Evolutionary conservation across 1,140 invertebrate genomes (phyloP).

Genomic region (Neuroterus valhalla): DNA sequence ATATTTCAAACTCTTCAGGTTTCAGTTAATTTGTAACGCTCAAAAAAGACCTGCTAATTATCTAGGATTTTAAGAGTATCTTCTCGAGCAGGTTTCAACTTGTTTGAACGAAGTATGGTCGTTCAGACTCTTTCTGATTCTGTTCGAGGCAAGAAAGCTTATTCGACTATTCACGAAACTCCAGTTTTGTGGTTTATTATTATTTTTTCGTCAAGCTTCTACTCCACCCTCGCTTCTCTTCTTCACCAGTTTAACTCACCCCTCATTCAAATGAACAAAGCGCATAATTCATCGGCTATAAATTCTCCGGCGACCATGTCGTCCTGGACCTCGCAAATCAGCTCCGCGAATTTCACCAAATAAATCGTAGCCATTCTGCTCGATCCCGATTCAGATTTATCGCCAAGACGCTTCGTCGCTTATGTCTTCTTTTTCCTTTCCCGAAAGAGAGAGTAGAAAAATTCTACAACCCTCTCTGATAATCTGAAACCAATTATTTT

Average conservation of each 20-base stretch:
- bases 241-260: conserved; percentile 5
- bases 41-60: neutral
- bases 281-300: conserved; percentile 38
- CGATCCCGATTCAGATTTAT: conserved; percentile 27
- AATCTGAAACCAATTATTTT: neutral
- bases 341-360: conserved; percentile 8
- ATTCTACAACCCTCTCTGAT: conserved; percentile 3
- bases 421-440: conserved; percentile 26
- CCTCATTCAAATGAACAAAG: conserved; percentile 37
- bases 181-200: neutral
- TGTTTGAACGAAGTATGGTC: conserved; percentile 6
- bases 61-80: conserved; percentile 10
- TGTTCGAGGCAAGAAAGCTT: neutral
- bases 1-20: neutral
- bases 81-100: conserved; percentile 11
- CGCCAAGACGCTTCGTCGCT: conserved; percentile 5
- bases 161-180: neutral
- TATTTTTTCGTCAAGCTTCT: conserved; percentile 27
- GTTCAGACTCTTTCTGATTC: neutral
- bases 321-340: conserved; percentile 23
- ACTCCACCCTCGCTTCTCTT: conserved; percentile 19
- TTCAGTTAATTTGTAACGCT: conserved; percentile 17
- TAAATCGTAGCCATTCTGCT: conserved; percentile 16
- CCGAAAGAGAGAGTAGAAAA: neutral
- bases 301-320: conserved; percentile 25